Evolutionary conservation across 2,797 vertebrate species (phyloP), one percentile per base, ranked within the genome.

Genomic region (Sebastes melanostomus): DNA sequence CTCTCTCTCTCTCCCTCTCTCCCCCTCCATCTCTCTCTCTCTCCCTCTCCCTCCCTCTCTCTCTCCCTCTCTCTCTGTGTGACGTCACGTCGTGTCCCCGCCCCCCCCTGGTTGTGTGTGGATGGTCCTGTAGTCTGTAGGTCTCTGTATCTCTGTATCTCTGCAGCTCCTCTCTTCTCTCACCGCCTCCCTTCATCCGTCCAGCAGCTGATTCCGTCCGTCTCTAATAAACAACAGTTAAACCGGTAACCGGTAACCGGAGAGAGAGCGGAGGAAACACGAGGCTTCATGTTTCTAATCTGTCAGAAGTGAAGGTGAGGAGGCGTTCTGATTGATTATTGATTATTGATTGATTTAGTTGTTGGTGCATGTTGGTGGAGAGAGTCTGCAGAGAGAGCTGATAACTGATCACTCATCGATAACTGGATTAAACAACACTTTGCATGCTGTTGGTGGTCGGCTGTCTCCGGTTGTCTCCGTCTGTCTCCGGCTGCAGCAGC

Each of bases 221-320:
- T 83, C 77, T 58, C 27, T 22, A 75, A 72, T 30, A 56, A 75
- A 42, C 13, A 42, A 42, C 62, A 18, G 13, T 10, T 36, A 24
- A 14, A 27, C 3, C 32, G 34, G 34, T 36, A 38, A 14, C 36
- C 36, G 36, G 36, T 13, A 38, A 38, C 36, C 36, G 36, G 36
- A 50, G 46, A 50, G 46, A 50, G 46, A 50, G 16, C 16, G 18
- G 34, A 4, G 68, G 61, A 13, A 24, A 36, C 11, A 22, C 66
- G 72, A 66, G 86, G 80, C 62, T 90, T 84, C 80, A 79, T 75
- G 90, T 85, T 91, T 82, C 77, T 72, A 72, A 87, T 77, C 90
- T 59, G 18, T 38, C 86, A 72, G 67, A 84, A 83, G 90, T 87
- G 86, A 89, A 96, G 95, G 95, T 96, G 94, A 91, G 94, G 69